Conservation (phyloP, 2,113 vertebrate genomes). For the Perca schrenkii region DNA sequence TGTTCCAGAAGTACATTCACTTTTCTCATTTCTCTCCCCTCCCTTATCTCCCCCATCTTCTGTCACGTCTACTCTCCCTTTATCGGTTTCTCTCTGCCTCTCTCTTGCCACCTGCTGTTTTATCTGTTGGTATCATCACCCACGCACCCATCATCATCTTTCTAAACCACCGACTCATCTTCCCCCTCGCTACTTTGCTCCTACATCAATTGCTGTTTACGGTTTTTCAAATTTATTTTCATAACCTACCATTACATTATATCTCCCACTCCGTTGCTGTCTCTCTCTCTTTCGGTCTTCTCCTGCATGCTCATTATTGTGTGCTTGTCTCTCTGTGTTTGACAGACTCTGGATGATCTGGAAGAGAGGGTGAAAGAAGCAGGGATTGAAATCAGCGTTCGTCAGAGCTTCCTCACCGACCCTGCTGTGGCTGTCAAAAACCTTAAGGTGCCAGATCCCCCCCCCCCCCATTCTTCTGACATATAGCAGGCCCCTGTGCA, state of each 20-base stretch:
- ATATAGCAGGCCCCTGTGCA: slow-evolving; percentile 2
- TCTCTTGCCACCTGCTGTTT: slow-evolving; percentile 14
- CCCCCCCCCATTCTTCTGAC: not conserved
- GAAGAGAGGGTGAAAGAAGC: slow-evolving; percentile 34
- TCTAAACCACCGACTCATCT: slow-evolving; percentile 16
- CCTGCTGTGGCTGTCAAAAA: slow-evolving; percentile 41
- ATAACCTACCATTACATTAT: not conserved
- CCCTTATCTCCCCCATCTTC: not conserved
- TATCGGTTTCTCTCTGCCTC: not conserved
- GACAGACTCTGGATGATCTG: slow-evolving; percentile 33
- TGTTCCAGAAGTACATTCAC: not conserved
- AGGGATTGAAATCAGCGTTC: slow-evolving; percentile 36
- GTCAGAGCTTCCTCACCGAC: slow-evolving; percentile 35
- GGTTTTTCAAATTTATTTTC: slow-evolving; percentile 15
- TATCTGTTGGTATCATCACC: slow-evolving; percentile 18
- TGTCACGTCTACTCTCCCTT: not conserved
- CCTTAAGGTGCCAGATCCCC: slow-evolving; percentile 8
- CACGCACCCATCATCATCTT: not conserved
- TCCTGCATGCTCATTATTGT: not conserved
- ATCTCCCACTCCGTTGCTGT: not conserved
- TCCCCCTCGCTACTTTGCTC: not conserved
- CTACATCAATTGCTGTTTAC: slow-evolving; percentile 14
- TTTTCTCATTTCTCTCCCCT: not conserved
- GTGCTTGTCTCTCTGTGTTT: slow-evolving; percentile 21
- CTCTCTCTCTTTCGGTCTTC: not conserved